Evolutionary conservation across 2,797 vertebrate genomes (phyloP).

Genomic region (Buceros bicornis): DNA sequence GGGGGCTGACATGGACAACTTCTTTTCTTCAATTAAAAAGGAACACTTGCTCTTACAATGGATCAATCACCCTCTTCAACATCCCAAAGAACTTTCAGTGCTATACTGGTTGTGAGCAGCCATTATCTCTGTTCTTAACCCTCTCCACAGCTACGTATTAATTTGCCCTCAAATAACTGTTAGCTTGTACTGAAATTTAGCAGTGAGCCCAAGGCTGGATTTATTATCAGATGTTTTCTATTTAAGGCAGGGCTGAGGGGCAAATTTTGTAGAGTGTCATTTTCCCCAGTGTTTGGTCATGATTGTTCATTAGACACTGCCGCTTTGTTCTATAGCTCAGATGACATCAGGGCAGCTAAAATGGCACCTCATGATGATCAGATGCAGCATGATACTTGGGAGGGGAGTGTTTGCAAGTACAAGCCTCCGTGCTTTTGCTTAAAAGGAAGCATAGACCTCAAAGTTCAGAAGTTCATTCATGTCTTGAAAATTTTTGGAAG

Average conservation of each 20-base stretch:
- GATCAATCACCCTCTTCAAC: accelerated
- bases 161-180: constrained; percentile 10
- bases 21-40: not conserved
- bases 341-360: not conserved
- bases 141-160: not conserved
- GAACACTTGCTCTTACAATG: not conserved
- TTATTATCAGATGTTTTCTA: constrained; percentile 60
- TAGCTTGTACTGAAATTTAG: constrained; percentile 21
- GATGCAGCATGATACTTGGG: constrained; percentile 29
- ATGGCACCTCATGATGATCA: constrained; percentile 67
- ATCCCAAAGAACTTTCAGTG: not conserved
- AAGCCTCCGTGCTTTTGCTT: not conserved
- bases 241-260: constrained; percentile 23
- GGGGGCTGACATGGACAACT: not conserved
- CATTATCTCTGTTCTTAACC: not conserved
- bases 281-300: constrained; percentile 16
- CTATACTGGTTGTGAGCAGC: not conserved
- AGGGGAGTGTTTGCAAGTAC: not conserved
- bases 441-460: not conserved
- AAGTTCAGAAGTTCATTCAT: not conserved
- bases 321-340: constrained; percentile 57
- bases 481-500: not conserved
- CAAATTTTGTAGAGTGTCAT: constrained; percentile 8
- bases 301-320: constrained; percentile 56
- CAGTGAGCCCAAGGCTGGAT: not conserved